phyloP scores from a whole-genome alignment of 2,797 vertebrate genomes.

The Ibycter americanus region DNA sequence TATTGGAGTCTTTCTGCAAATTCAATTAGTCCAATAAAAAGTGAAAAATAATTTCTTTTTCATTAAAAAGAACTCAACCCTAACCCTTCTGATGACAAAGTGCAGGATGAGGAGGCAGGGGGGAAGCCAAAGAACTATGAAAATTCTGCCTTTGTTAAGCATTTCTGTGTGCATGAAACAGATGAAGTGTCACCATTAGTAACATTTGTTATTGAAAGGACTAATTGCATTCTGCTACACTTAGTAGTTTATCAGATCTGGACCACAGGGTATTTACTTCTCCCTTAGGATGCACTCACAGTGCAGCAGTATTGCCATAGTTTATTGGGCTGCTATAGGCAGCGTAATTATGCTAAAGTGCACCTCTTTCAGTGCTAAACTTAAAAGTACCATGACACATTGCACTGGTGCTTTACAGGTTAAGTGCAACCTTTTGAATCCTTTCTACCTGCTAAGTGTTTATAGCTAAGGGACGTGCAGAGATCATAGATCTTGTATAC shows the following conservation, averaged over 20 bases:
- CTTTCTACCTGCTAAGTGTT: background rate
- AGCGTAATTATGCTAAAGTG: background rate
- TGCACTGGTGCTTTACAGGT: background rate
- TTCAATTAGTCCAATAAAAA: constrained; percentile 82
- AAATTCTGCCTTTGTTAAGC: constrained; percentile 41
- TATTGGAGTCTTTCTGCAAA: constrained; percentile 74
- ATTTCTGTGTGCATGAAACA: constrained; percentile 11
- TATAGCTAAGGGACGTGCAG: background rate
- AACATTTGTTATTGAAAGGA: constrained; percentile 38
- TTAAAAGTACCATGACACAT: background rate
- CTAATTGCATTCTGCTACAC: background rate
- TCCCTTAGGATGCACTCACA: background rate
- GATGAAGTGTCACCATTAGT: constrained; percentile 37
- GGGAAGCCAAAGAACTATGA: constrained; percentile 19
- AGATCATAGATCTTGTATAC: background rate
- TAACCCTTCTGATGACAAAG: constrained; percentile 58
- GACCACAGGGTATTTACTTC: background rate
- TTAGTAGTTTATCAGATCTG: background rate
- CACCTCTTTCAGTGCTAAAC: background rate
- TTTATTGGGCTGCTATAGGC: background rate
- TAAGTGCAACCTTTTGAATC: background rate
- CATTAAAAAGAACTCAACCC: constrained; percentile 71
- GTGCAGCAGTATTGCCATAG: background rate
- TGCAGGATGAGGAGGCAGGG: background rate
- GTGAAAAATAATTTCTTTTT: constrained; percentile 78